Conservation (phyloP, 1,140 invertebrate genomes). For the Atopsyche davidsoni region DNA sequence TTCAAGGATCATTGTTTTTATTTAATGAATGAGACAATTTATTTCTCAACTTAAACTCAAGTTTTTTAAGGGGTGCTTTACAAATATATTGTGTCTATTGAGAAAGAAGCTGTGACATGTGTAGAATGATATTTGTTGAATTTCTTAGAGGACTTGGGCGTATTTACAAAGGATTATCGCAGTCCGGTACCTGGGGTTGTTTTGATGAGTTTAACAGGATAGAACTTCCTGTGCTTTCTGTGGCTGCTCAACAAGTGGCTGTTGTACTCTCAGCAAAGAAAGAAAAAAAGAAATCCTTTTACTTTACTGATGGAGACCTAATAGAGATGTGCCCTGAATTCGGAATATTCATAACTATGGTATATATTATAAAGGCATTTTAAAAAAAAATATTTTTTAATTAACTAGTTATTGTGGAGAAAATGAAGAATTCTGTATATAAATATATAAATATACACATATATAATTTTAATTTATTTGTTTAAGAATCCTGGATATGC, state of each 20-base stretch:
- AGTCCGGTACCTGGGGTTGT: constrained; percentile 95
- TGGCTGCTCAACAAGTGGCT: constrained; percentile 95
- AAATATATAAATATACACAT: no score
- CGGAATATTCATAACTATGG: constrained; percentile 97
- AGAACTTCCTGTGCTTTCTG: constrained; percentile 89
- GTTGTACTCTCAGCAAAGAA: constrained; percentile 87
- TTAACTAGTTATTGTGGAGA: background rate
- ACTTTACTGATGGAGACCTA: constrained; percentile 91
- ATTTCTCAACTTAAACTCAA: no score
- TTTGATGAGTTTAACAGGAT: constrained; percentile 97
- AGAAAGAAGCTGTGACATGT: no score
- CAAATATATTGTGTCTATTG: no score
- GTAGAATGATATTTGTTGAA: no score
- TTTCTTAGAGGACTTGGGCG: constrained; percentile 75
- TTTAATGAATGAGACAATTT: no score
- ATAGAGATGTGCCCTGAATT: constrained; percentile 93
- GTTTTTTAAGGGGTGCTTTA: no score
- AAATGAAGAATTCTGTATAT: no score
- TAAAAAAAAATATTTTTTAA: constrained; percentile 1
- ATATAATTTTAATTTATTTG: constrained; percentile 2
- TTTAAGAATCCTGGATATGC: constrained; percentile 93
- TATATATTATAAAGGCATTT: constrained; percentile 38
- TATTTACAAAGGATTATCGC: constrained; percentile 85
- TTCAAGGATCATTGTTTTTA: no score
- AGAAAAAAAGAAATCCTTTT: constrained; percentile 83